Evolutionary conservation across 2,888 invertebrate species (phyloP).

Genomic region (Cantharis lateralis): DNA sequence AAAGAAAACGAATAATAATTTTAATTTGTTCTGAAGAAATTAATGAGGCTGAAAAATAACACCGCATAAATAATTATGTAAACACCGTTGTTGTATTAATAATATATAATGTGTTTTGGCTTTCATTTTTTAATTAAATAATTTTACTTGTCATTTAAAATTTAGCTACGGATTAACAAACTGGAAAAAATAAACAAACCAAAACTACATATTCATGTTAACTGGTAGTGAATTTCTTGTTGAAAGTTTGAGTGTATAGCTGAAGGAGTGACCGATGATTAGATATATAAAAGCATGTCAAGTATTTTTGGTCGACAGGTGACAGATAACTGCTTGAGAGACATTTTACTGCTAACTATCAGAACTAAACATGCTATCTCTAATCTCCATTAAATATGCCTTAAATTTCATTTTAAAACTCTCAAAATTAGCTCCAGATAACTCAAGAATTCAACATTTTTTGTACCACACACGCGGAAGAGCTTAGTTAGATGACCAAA

Average conservation of each 20-base stretch:
- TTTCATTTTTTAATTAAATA: conserved; percentile 5
- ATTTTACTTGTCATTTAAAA: conserved; percentile 3
- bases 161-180: not conserved
- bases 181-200: not conserved
- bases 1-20: not conserved
- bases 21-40: conserved; percentile 3
- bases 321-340: conserved; percentile 17
- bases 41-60: conserved; percentile 5
- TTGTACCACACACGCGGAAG: not conserved
- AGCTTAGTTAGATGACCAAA: not conserved
- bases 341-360: conserved; percentile 15
- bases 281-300: conserved; percentile 7
- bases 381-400: not conserved
- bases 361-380: conserved; percentile 13
- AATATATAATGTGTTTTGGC: not conserved
- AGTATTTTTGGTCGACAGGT: conserved; percentile 11
- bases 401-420: not conserved
- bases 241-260: not conserved
- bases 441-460: not conserved
- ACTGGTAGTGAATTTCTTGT: not conserved
- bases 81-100: conserved; percentile 1
- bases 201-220: not conserved
- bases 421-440: not conserved
- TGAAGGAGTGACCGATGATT: not conserved
- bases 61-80: conserved; percentile 2